Base-by-base conservation (phyloP, 2,797 vertebrate genomes). In the Takifugu ocellatus region DNA sequence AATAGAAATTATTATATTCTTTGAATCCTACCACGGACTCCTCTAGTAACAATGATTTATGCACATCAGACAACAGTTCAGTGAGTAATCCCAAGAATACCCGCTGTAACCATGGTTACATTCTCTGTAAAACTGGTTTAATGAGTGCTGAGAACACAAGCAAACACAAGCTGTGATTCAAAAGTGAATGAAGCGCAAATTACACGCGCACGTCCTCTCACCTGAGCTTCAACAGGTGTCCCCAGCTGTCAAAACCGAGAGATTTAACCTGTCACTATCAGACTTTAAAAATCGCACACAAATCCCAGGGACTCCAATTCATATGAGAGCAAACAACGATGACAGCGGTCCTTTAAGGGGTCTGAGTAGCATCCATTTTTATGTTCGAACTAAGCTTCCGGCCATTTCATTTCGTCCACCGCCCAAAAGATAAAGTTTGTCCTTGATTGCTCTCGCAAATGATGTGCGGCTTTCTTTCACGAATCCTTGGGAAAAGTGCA, bases 51-150 rank as follows among this genome's bases (percentile, higher is more conserved):
- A 14, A 39, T 12, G 36, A 39, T 10, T 12, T 39, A 33, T 11
- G 36, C 4, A 10, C 14, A 39, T 39, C 36, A 39, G 36, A 39
- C 36, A 39, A 12, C 2, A 12, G 14, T 14, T 12, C 3, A 12
- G 6, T 46, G 44, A 46, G 51, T 70, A 62, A 75, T 69, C 42
- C 58, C 51, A 27, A 45, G 65, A 70, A 70, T 72, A 82, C 75
- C 63, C 65, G 63, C 68, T 72, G 59, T 51, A 61, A 65, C 78
- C 54, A 54, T 63, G 66, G 66, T 62, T 36, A 73, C 36, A 24
- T 44, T 57, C n/a, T 74, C 62, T 66, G 82, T 56, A 75, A 75
- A 88, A 88, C 87, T 80, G 81, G 83, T 85, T 88, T 69, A 75
- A 81, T 87, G 74, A 77, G 83, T 84, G 57, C 56, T 69, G 68